Base-by-base conservation (phyloP, 2,113 vertebrate species). In the Pseudopipra pipra region DNA sequence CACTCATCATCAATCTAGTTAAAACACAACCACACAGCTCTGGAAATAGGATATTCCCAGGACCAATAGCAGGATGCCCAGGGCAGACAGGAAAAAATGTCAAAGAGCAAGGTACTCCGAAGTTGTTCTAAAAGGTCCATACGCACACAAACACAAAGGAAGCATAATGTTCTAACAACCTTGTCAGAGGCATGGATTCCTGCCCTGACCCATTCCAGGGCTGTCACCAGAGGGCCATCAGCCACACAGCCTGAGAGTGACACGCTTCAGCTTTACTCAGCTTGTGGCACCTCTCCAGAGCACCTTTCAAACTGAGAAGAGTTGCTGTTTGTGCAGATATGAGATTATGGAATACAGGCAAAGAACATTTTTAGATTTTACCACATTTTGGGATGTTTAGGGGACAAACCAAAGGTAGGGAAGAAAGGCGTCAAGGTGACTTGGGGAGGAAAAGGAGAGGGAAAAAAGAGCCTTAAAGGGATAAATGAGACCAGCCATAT, bases 121-220 rank as follows among this genome's bases (percentile, higher is more conserved):
- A 7, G 3, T 63, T 63, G 12, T 28, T 82, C 24, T n/a, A 37
- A 77, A 84, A 87, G 9, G 6, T 68, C 37, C 5, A 51, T 59
- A 24, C 11, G 12, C 28, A 54, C 17, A 54, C 14, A 25, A 12
- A n/a, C 23, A 0, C 22, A 37, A 51, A 82, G 22, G 9, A 90
- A 18, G 19, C 0, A 0, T 54, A 22, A 65, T 52, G 6, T 11
- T 15, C 35, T 23, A 61, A 30, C 39, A 55, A 61, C 6, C 12
- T 65, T 2, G 2, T 44, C 25, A 59, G 44, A 37, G 28, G 30
- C 37, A 5, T 12, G 18, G 41, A 18, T 63, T 75, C 16, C 19
- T 59, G 17, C 31, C 11, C 44, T 75, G n/a, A 18, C 13, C 14
- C 21, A 46, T 28, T 21, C 11, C 19, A 59, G 14, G 25, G 22